Conservation (phyloP, 2,797 vertebrate genomes). For the Chloroceryle inda region DNA sequence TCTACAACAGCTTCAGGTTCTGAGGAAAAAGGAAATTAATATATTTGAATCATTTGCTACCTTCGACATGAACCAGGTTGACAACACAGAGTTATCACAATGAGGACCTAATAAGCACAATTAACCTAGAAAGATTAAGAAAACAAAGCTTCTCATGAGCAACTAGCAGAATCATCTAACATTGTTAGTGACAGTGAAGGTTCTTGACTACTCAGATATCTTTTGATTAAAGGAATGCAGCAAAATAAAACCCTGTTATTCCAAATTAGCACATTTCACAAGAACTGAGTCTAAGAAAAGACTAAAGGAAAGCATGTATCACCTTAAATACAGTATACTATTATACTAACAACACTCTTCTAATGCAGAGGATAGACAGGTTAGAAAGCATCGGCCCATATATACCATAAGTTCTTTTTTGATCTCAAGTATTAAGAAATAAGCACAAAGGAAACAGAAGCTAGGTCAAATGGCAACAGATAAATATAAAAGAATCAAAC, state of each 20-base stretch:
- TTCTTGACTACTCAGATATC: neutral
- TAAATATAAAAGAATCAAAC: neutral
- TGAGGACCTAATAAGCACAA: neutral
- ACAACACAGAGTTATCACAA: neutral
- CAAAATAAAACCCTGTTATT: neutral
- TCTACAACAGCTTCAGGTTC: neutral
- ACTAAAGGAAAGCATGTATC: neutral
- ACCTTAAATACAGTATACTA: neutral
- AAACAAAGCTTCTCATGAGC: neutral
- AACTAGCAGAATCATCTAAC: neutral
- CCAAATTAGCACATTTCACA: neutral
- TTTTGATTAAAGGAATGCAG: neutral
- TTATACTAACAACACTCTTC: neutral
- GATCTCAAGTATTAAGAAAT: neutral
- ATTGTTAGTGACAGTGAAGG: neutral
- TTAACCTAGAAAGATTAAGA: neutral
- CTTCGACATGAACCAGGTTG: neutral
- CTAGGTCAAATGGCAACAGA: neutral
- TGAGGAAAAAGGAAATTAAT: neutral
- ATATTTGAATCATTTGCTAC: neutral
- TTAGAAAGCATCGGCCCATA: neutral
- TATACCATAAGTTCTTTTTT: neutral
- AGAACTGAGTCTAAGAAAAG: neutral
- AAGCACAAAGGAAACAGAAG: neutral
- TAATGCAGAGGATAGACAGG: neutral